Percentiles rank a stretch among this genome's conserved stretches.
Conservation (phyloP, 2,888 invertebrate species). For the Leptinotarsa rubiginosa region DNA sequence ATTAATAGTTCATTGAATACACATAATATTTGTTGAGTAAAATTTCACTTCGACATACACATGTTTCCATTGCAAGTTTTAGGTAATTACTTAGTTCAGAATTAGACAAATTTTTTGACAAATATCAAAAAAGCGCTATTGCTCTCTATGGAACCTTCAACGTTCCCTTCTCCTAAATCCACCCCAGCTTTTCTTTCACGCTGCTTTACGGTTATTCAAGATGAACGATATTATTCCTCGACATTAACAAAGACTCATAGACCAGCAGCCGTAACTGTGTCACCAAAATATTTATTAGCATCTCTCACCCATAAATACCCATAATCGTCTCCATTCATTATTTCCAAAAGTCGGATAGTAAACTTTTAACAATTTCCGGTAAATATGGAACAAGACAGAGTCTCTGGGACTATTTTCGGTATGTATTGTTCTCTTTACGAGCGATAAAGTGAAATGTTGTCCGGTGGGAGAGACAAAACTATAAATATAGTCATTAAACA, state of each 20-base stretch:
- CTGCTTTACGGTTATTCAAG: not conserved
- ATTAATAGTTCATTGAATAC: no score
- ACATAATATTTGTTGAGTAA: no score
- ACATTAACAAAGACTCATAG: not conserved
- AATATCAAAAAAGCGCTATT: no score
- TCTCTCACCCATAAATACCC: not conserved
- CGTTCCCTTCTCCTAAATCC: not conserved
- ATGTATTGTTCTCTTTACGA: slow-evolving; percentile 38
- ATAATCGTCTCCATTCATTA: slow-evolving; percentile 25
- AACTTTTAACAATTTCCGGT: slow-evolving; percentile 37
- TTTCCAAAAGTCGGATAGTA: slow-evolving; percentile 38
- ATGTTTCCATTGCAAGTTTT: no score
- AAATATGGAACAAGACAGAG: slow-evolving; percentile 34
- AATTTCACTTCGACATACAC: no score
- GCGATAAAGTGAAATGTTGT: slow-evolving; percentile 29
- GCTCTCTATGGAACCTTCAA: no score
- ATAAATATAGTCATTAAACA: slow-evolving; percentile 15
- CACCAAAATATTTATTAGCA: slow-evolving; percentile 1
- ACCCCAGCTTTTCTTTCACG: no score
- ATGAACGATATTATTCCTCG: not conserved
- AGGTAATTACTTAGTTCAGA: no score
- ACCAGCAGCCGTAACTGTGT: not conserved
- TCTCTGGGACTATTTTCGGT: slow-evolving; percentile 32
- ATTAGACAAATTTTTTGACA: no score
- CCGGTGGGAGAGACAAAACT: slow-evolving; percentile 19